These are phyloP conservation scores for Halictus ligatus DNA, from an alignment of 2,888 invertebrate species.

Conservation along the genomic window DNA sequence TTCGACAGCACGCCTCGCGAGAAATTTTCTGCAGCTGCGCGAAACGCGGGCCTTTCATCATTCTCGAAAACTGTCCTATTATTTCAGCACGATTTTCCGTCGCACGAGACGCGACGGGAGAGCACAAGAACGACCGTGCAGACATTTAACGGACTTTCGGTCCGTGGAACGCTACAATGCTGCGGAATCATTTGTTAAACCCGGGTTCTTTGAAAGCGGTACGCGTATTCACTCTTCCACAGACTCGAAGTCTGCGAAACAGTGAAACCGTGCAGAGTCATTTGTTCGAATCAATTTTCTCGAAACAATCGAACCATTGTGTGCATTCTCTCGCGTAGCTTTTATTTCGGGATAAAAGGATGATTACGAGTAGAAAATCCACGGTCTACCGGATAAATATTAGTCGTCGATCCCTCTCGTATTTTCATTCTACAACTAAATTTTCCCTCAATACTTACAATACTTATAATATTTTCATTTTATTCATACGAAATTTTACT, in stretches of 20 bases:
- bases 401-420: too few species aligned
- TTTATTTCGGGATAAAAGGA: background rate
- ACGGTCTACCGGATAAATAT: background rate
- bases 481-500: too few species aligned
- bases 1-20: slow-evolving; percentile 46
- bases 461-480: too few species aligned
- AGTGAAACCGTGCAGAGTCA: background rate
- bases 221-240: background rate
- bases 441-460: too few species aligned
- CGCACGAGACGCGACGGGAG: background rate
- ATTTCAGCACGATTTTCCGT: background rate
- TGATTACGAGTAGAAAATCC: background rate
- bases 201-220: background rate
- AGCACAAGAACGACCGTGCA: background rate
- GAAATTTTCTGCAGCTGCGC: slow-evolving; percentile 17
- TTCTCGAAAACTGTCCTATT: background rate
- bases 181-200: background rate
- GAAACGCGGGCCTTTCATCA: background rate
- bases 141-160: background rate
- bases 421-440: too few species aligned
- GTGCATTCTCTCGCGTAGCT: background rate
- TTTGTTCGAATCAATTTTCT: background rate
- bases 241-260: background rate
- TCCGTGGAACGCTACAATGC: background rate
- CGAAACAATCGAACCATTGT: background rate